Evolutionary conservation across 2,888 invertebrate genomes (phyloP), one percentile per base, ranked within the genome.

Genomic region (Buathra laborator): DNA sequence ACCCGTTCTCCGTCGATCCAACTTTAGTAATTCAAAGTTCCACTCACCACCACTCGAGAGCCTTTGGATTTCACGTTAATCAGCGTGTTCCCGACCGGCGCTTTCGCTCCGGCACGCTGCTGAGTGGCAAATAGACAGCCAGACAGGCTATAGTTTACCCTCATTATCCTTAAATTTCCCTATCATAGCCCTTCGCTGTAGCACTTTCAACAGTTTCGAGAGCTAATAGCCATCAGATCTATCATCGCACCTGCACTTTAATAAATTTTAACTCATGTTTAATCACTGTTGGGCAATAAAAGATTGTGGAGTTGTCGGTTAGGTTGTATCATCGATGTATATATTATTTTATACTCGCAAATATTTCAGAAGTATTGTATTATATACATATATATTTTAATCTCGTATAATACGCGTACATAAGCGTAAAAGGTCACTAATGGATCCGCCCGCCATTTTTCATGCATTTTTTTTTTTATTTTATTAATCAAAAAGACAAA

Each of bases 11-110:
- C 9, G 19, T 10, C 24, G 56, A 19, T 19, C 19, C 19, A 56
- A 56, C 56, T 56, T 56, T 56, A 56, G 19, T 56, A 16, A 56
- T 56, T 56, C 56, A 56, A 56, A 56, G 56, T 56, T 56, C 56
- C 24, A 19, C 56, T 56, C 56, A 56, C 56, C 19, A 19, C 56
- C 56, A 12, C 56, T 16, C 16, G 16, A 24, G 24, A 56, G 56
- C 56, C 19, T 56, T 56, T 24, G 56, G 56, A 56, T 56, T 56
- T 24, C 56, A 4, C 56, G 56, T 56, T 56, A 56, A 56, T 56
- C 56, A 56, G 56, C 56, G 56, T 14, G 56, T 56, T 56, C 56
- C 19, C 56, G 56, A 56, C 19, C 56, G 56, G 0, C 9, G 56
- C 24, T 16, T 12, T 37, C 37, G 9, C 37, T 37, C 37, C 37